Evolutionary conservation across 2,113 vertebrate species (phyloP), one percentile per base, ranked within the genome.

Genomic region (Ploceus nigricollis): DNA sequence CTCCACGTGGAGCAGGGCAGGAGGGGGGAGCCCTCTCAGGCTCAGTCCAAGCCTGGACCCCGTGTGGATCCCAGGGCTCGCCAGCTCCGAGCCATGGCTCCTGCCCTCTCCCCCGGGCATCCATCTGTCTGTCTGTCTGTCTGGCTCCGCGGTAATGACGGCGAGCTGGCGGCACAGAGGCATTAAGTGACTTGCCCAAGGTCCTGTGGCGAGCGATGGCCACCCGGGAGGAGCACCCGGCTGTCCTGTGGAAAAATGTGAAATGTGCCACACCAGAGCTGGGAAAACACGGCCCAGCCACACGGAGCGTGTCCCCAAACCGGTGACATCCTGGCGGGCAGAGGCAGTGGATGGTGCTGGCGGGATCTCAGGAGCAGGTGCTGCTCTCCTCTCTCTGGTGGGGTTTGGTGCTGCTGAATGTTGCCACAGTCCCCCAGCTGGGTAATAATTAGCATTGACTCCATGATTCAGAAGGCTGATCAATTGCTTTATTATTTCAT

Each of bases 281-380:
- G 13, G 51, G 8, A 64, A 71, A 84, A 50, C 4, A 5, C 2
- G 15, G 30, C 68, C 42, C 1, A 5, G 79, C 70, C 87, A 5
- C n/a, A 0, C 0, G 2, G n/a, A n/a, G 33, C 9, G 2, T 0
- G 3, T 47, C 75, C 39, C 64, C 72, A 22, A 5, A 8, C 11
- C 0, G 0, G 42, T 13, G 64, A 24, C 10, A 15, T 3, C 76
- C 48, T 15, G 3, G 1, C 0, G 1, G 54, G 25, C 1, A 10
- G 68, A 48, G 79, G 30, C 1, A 0, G 3, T 7, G 68, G 57
- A 21, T 31, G 72, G n/a, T 44, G 31, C 45, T 44, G 61, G 35
- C 0, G 7, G 76, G 37, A 40, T n/a, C 7, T 31, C 44, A 9
- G 48, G 44, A 76, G 50, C 1, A 9, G 53, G 51, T 27, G 70